These are phyloP conservation scores for Euwallacea similis DNA, from an alignment of 1,140 invertebrate genomes.

Conservation along the genomic window DNA sequence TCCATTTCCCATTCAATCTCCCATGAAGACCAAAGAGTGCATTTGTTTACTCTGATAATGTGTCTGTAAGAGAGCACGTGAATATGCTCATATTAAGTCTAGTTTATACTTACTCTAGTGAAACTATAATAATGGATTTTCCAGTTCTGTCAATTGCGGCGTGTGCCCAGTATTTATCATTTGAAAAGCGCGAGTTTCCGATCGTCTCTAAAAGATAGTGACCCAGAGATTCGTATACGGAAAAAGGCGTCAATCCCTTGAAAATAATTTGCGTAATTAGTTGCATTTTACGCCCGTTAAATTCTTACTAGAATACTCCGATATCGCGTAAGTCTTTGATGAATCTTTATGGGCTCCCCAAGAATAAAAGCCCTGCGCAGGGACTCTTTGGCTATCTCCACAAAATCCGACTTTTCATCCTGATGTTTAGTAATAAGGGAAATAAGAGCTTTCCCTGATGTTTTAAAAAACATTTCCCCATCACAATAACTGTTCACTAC, in stretches of 20 bases:
- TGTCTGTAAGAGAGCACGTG: slow-evolving; percentile 59
- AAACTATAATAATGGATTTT: slow-evolving; percentile 57
- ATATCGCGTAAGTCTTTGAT: slow-evolving; percentile 70
- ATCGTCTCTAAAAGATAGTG: slow-evolving; percentile 49
- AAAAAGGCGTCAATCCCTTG: slow-evolving; percentile 50
- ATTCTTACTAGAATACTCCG: slow-evolving; percentile 65
- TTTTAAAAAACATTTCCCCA: slow-evolving; percentile 69
- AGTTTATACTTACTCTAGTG: slow-evolving; percentile 55
- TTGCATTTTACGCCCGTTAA: not conserved
- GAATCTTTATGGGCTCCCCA: slow-evolving; percentile 67
- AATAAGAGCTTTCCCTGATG: slow-evolving; percentile 63
- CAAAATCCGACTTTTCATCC: slow-evolving; percentile 62
- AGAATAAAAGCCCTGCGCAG: slow-evolving; percentile 69
- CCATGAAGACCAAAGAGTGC: slow-evolving; percentile 71
- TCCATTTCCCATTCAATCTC: slow-evolving; percentile 75
- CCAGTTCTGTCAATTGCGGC: slow-evolving; percentile 53
- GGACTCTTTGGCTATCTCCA: slow-evolving; percentile 69
- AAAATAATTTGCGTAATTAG: not conserved
- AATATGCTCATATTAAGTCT: not conserved
- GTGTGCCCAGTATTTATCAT: slow-evolving; percentile 52
- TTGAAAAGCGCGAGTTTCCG: slow-evolving; percentile 46
- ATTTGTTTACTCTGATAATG: slow-evolving; percentile 73
- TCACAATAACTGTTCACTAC: slow-evolving; percentile 67
- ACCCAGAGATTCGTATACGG: slow-evolving; percentile 51
- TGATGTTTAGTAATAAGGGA: slow-evolving; percentile 62